phyloP scores from a whole-genome alignment of 2,113 vertebrate species.

The Spilogale gracilis region DNA sequence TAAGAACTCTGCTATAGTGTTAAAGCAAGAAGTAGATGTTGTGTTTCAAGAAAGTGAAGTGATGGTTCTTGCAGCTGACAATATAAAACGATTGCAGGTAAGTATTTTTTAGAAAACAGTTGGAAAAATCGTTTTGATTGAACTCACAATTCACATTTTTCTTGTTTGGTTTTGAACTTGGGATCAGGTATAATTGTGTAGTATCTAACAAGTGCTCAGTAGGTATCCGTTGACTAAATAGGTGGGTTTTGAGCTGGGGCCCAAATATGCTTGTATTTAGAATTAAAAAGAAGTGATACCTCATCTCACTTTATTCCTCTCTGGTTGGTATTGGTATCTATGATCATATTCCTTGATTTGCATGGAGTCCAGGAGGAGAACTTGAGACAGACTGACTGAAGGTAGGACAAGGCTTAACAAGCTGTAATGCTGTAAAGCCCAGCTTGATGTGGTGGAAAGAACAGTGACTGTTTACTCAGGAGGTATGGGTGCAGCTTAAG shows the following conservation, averaged over 20 bases:
- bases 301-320: neutral
- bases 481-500: neutral
- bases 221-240: constrained; percentile 41
- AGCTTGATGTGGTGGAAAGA: neutral
- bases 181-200: neutral
- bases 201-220: neutral
- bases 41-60: constrained; percentile 89
- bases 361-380: neutral
- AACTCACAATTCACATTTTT: constrained; percentile 39
- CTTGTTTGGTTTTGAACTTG: constrained; percentile 21
- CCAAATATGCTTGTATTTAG: constrained; percentile 24
- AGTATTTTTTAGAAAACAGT: constrained; percentile 67
- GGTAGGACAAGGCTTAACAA: neutral
- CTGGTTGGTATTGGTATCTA: neutral
- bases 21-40: constrained; percentile 95
- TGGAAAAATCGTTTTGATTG: constrained; percentile 32
- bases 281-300: neutral
- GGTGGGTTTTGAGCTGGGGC: neutral
- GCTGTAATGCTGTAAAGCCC: neutral
- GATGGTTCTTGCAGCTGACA: constrained; percentile 93
- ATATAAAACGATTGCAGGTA: constrained; percentile 93
- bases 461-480: neutral
- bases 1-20: constrained; percentile 91
- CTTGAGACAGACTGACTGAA: neutral
- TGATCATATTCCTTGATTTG: constrained; percentile 15